Conservation (phyloP, 2,113 vertebrate genomes). For the Callipepla californica region DNA sequence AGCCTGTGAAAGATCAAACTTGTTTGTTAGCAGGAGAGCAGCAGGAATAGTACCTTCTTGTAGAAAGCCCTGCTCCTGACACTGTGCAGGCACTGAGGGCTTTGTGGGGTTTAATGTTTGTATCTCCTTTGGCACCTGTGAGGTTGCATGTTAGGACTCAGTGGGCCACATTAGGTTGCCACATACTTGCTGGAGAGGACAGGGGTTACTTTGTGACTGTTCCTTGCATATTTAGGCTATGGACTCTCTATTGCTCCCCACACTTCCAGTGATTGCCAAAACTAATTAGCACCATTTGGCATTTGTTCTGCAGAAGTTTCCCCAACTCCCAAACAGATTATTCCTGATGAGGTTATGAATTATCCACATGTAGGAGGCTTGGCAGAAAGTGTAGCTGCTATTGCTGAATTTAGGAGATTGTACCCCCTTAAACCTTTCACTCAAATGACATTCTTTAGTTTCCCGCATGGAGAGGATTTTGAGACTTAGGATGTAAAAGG, state of each 20-base stretch:
- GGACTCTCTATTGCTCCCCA: background rate
- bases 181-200: background rate
- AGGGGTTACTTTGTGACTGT: background rate
- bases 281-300: constrained; percentile 37
- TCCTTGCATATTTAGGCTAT: background rate
- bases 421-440: background rate
- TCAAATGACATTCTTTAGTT: background rate
- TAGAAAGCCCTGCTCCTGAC: background rate
- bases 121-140: background rate
- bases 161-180: background rate
- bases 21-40: background rate
- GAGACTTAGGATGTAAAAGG: background rate
- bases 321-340: constrained; percentile 35
- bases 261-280: background rate
- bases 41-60: background rate
- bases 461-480: background rate
- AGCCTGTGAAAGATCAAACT: background rate
- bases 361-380: background rate
- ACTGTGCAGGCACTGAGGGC: fast-evolving
- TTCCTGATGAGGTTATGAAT: constrained; percentile 49
- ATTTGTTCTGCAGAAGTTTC: constrained; percentile 10
- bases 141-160: background rate
- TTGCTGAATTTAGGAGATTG: background rate
- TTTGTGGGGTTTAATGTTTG: background rate
- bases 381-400: background rate